Percentiles rank a stretch among this genome's conserved stretches.
phyloP scores from a whole-genome alignment of 2,888 invertebrate species.

The Hydriomena furcata region DNA sequence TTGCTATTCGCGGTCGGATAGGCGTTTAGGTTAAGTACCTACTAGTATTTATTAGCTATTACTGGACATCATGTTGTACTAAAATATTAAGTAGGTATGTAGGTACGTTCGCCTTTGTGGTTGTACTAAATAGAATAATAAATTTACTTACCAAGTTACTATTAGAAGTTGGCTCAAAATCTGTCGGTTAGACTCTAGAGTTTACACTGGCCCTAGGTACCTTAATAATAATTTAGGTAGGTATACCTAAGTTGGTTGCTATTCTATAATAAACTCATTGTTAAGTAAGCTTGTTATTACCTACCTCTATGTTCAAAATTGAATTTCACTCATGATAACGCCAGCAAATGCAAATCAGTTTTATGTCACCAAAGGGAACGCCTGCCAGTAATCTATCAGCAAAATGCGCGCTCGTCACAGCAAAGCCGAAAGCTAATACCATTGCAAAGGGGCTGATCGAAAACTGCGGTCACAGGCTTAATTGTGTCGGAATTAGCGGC shows the following conservation, averaged over 20 bases:
- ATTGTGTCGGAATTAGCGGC: slow-evolving; percentile 44
- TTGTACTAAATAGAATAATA: too few species aligned
- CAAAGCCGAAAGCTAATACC: slow-evolving; percentile 35
- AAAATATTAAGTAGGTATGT: too few species aligned
- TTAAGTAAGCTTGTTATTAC: too few species aligned
- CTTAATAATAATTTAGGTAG: too few species aligned
- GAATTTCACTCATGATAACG: neutral
- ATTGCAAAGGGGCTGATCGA: slow-evolving; percentile 48
- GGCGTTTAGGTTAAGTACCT: slow-evolving; percentile 1
- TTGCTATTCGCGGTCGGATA: slow-evolving; percentile 13
- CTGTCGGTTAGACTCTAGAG: too few species aligned
- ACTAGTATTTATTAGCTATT: neutral
- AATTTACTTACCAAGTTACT: too few species aligned
- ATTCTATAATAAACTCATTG: too few species aligned
- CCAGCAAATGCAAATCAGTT: slow-evolving; percentile 1
- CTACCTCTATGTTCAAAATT: neutral
- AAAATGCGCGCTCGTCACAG: slow-evolving; percentile 18
- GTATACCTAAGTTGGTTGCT: too few species aligned
- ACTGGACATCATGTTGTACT: too few species aligned
- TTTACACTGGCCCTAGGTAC: too few species aligned
- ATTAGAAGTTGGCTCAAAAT: too few species aligned
- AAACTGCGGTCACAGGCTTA: slow-evolving; percentile 55
- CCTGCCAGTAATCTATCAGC: slow-evolving; percentile 20
- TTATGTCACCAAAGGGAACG: slow-evolving; percentile 11
- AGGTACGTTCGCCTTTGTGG: too few species aligned